Base-by-base conservation (phyloP, 2,888 invertebrate species). In the Micropterix aruncella region DNA sequence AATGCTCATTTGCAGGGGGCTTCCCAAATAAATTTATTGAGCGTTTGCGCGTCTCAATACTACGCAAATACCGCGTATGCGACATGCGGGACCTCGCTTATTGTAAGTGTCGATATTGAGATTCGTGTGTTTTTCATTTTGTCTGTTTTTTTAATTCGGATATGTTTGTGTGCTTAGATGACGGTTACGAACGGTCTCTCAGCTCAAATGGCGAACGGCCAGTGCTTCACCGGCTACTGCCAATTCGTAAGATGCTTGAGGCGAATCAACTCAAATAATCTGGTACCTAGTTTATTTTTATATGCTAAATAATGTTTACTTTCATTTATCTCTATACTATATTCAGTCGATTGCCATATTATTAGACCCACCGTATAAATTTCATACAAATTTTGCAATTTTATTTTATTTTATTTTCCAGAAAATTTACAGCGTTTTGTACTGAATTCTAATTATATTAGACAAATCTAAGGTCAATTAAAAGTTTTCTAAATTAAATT, bases 201-300 rank as follows among this genome's bases (percentile, higher is more conserved):
- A 52, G 68, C 67, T 7, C 65, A 67, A 54, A 61, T 70, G 5
- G 61, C 64, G 16, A 47, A 46, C 16, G 70, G 70, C 18, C 47
- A 53, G 37, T 77, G 77, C 52, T 73, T 69, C 38, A 67, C 70
- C 56, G 77, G 76, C 3, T 77, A 77, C 52, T 77, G 77, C 55
- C 73, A 74, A 53, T 77, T 77, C 57, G 76, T 75, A 3, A 66
- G 73, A 19, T 78, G 77, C 52, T 59, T 78, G 39, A 60, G 77
- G 52, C 63, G 73, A 53, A 60, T 68, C 0, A 77, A 77, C 55
- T 69, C 76, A 1, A 60, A 70, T 39, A 70, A 69, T 56, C 61
- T 77, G 64, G 77, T 77, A 62, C 55, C 57, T 52, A 47, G 19
- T 15, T 15, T 17, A n/a, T n/a, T n/a, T n/a, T n/a, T n/a, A n/a